Base-by-base conservation (phyloP, 2,797 vertebrate species). In the Lithobates sylvaticus region DNA sequence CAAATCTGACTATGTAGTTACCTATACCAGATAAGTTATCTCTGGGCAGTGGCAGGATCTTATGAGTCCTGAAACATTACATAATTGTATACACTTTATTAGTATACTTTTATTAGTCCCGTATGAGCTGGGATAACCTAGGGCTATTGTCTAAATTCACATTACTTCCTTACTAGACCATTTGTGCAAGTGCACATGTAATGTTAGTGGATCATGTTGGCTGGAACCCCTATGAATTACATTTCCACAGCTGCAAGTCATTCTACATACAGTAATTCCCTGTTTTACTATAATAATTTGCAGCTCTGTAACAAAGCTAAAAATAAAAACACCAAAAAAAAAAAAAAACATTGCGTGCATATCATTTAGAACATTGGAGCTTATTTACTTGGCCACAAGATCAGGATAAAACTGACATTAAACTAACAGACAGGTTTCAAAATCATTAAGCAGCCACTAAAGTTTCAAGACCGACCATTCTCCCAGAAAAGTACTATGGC, bases 371-470 rank as follows among this genome's bases (percentile, higher is more conserved):
- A 74, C 74, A 84, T 70, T 73, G 76, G 76, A 85, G 77, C 76
- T 78, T 69, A 79, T 85, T 85, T 85, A 79, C 76, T 79, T 67
- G 76, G 75, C 69, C 84, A 75, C 61, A 83, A 44, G 39, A 83
- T 75, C 81, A 84, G 67, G 47, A 10, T 77, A 84, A 83, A 67
- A 76, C 71, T 83, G 81, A 84, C 68, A 73, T 71, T 29, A 72
- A 34, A 39, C 76, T 79, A 79, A 85, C 67, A 74, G n/a, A 84
- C 36, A 78, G 54, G 76, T 73, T n/a, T 81, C 76, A 71, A 76
- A 86, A 76, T 42, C 47, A 67, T 86, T 71, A 70, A 76, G 78
- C 73, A 77, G 71, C 73, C 68, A 76, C 72, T 71, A 70, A 75
- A 76, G 75, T 58, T 76, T 72, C 10, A 27, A 71, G 34, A 65